These are phyloP conservation scores for Drosophila mulleri DNA, from an alignment of 2,888 invertebrate genomes.

Conservation along the genomic window DNA sequence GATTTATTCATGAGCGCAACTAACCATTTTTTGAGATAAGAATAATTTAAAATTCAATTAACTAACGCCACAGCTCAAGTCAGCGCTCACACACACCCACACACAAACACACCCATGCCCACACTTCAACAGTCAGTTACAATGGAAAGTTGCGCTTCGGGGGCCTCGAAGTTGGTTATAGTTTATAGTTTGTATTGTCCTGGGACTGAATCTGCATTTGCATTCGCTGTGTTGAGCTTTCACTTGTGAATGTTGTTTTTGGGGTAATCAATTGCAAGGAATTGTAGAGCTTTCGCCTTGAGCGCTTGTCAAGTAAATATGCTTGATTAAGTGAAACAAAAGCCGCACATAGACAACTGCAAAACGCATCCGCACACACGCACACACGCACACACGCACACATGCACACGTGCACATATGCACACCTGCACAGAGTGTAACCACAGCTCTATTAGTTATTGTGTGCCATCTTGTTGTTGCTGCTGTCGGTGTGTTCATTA, in stretches of 20 bases:
- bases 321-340: slow-evolving; percentile 74
- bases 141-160: slow-evolving; percentile 39
- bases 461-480: slow-evolving; percentile 16
- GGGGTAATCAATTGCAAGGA: slow-evolving; percentile 39
- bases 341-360: slow-evolving; percentile 33
- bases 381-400: not conserved
- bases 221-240: slow-evolving; percentile 16
- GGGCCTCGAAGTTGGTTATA: slow-evolving; percentile 32
- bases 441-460: slow-evolving; percentile 55
- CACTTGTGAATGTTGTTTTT: slow-evolving; percentile 42
- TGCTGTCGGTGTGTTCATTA: slow-evolving; percentile 63
- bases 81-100: slow-evolving; percentile 4
- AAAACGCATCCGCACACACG: slow-evolving; percentile 1
- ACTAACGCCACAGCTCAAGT: slow-evolving; percentile 38
- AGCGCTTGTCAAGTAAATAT: slow-evolving; percentile 58
- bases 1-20: slow-evolving; percentile 73
- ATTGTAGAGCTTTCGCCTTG: slow-evolving; percentile 51
- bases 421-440: slow-evolving; percentile 40
- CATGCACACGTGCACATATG: not conserved
- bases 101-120: slow-evolving; percentile 5
- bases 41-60: slow-evolving; percentile 78
- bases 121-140: slow-evolving; percentile 25
- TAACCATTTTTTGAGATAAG: slow-evolving; percentile 65
- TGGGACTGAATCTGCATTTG: slow-evolving; percentile 37
- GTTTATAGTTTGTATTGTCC: slow-evolving; percentile 34